These are phyloP conservation scores for Coptodon bakossiorum DNA, from an alignment of 2,113 vertebrate species.

Conservation along the genomic window DNA sequence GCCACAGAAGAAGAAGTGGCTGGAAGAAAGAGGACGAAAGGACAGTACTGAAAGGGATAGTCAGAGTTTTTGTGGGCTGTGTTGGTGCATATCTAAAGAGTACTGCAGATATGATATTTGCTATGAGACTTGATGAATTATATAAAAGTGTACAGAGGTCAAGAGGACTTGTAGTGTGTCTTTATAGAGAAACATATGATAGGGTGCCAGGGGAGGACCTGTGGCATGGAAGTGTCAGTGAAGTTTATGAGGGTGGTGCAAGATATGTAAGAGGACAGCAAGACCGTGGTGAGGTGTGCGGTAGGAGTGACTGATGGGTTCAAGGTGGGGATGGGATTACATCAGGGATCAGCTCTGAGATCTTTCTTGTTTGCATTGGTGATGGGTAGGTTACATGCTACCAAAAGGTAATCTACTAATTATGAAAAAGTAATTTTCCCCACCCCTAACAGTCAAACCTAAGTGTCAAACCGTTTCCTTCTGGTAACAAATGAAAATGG, in stretches of 20 bases:
- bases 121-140: fast-evolving
- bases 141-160: background rate
- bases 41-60: background rate
- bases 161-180: background rate
- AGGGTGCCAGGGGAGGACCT: background rate
- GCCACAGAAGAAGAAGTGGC: background rate
- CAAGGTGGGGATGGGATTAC: background rate
- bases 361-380: background rate
- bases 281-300: background rate
- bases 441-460: background rate
- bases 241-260: background rate
- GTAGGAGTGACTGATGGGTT: background rate
- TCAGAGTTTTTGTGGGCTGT: background rate
- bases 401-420: background rate
- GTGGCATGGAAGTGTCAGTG: background rate
- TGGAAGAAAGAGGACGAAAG: background rate
- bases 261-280: background rate
- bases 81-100: background rate
- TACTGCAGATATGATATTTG: background rate
- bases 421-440: background rate
- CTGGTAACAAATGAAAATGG: background rate
- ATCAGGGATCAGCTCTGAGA: background rate
- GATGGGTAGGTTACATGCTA: background rate
- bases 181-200: background rate
- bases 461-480: background rate